A percentile compares a stretch with the other conserved stretches of the same genome.
Evolutionary conservation across 2,797 vertebrate genomes (phyloP).

Genomic region (Pseudocheirus occidentalis): DNA sequence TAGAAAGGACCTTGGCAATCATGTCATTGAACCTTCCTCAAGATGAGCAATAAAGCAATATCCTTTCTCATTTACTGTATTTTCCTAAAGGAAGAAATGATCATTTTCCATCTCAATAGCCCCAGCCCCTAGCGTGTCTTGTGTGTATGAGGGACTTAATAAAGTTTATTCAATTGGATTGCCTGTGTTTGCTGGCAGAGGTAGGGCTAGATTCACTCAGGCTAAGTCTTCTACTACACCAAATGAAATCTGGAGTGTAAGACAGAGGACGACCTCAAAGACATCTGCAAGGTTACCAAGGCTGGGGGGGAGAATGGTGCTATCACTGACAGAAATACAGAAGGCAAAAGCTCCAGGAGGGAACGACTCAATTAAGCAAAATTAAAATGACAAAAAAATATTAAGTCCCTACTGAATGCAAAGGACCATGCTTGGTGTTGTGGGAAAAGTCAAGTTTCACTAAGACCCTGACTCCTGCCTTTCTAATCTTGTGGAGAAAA

Average conservation of each 20-base stretch:
- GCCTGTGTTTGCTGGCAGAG: neutral
- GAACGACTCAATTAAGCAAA: neutral
- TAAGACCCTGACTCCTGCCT: neutral
- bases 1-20: neutral
- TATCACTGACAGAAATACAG: neutral
- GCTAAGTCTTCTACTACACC: neutral
- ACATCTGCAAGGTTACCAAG: neutral
- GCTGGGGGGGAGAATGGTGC: neutral
- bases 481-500: neutral
- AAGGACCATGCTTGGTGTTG: too few relatives aligned
- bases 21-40: neutral
- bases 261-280: neutral
- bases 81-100: neutral
- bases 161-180: neutral
- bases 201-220: neutral
- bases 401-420: too few relatives aligned
- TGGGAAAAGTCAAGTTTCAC: neutral
- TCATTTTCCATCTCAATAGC: neutral
- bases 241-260: neutral
- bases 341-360: neutral
- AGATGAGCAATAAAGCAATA: neutral
- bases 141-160: neutral
- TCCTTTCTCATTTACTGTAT: neutral
- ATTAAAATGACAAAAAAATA: neutral
- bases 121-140: neutral